Evolutionary conservation across 2,113 vertebrate species (phyloP).

Genomic region (Sciurus niger): DNA sequence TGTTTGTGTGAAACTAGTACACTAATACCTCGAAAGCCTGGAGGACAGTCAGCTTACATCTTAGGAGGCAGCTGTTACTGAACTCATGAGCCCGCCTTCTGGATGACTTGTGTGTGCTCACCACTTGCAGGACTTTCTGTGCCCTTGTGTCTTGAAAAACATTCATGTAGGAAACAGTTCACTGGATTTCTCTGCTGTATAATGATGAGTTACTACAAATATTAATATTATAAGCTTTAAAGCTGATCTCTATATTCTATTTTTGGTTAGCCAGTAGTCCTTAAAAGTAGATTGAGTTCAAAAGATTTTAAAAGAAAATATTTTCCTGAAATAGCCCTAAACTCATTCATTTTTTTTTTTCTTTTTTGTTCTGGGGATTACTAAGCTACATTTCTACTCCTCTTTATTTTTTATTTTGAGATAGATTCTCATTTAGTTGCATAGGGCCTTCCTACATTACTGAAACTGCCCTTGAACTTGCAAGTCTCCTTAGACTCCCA

Average conservation of each 20-base stretch:
- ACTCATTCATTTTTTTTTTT: no score
- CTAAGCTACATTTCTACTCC: no score
- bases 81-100: neutral
- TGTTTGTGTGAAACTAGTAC: neutral
- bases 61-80: neutral
- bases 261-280: neutral
- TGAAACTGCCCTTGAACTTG: no score
- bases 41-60: neutral
- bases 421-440: no score
- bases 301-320: neutral
- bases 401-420: no score
- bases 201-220: neutral
- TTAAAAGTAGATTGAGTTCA: neutral
- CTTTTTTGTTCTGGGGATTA: no score
- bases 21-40: neutral
- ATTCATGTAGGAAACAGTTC: neutral
- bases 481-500: no score
- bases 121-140: neutral
- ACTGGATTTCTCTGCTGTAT: neutral
- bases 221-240: neutral
- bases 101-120: neutral
- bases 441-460: no score
- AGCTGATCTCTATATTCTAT: neutral
- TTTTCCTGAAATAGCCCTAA: neutral
- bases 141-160: neutral